These are phyloP conservation scores for Diacarnus erythraeanus DNA, from an alignment of 37 sponge, comb jelly and placozoan species.

Conservation along the genomic window DNA sequence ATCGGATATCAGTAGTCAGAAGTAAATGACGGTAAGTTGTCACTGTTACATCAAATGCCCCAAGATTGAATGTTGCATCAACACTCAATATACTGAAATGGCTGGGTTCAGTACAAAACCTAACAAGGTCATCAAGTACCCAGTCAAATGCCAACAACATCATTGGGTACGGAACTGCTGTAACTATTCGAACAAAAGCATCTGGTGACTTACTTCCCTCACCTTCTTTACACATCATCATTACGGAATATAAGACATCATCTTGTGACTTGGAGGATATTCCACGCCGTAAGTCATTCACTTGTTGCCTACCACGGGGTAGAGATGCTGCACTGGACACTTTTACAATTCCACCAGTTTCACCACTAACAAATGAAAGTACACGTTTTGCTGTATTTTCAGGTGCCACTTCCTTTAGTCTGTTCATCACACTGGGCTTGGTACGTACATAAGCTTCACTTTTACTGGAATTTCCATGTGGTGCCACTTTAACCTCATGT, in stretches of 20 bases:
- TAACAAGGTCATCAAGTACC: conserved; percentile 24
- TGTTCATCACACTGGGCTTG: conserved; percentile 19
- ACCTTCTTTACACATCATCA: conserved; percentile 44
- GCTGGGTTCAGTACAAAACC: conserved; percentile 20
- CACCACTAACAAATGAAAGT: not conserved
- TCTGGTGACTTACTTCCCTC: conserved; percentile 1
- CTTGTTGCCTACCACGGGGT: conserved; percentile 29
- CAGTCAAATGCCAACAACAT: conserved; percentile 35
- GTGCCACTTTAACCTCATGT: conserved; percentile 8
- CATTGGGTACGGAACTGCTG: conserved; percentile 13
- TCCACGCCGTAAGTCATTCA: conserved; percentile 6
- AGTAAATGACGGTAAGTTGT: conserved; percentile 19
- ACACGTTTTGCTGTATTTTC: conserved; percentile 8
- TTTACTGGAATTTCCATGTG: conserved; percentile 24
- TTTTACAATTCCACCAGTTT: not conserved
- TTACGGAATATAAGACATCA: conserved; percentile 23
- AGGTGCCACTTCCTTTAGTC: not conserved
- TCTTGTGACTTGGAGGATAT: not conserved
- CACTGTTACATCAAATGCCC: conserved; percentile 38
- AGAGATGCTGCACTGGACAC: conserved; percentile 1
- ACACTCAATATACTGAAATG: conserved; percentile 9
- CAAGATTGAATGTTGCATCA: conserved; percentile 43
- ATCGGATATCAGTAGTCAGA: not conserved
- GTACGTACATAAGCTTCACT: conserved; percentile 14
- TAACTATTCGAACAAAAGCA: conserved; percentile 28